Percentiles rank a stretch among this genome's conserved stretches.
Evolutionary conservation across 2,797 vertebrate genomes (phyloP).

Genomic region (Leuciscus waleckii): DNA sequence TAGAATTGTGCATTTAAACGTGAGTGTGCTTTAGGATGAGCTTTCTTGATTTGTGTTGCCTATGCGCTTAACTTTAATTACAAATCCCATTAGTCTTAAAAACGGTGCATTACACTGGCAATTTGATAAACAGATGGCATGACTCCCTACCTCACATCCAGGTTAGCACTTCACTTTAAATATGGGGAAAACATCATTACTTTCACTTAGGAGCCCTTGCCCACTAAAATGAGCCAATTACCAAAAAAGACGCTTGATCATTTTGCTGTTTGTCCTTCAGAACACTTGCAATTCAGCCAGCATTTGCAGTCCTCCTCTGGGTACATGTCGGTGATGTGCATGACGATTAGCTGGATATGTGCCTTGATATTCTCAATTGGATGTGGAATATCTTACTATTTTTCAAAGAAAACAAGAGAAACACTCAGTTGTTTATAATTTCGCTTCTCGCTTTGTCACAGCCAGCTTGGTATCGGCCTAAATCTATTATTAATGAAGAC

Average conservation of each 20-base stretch:
- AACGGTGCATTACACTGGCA: constrained; percentile 56
- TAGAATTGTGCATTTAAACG: constrained; percentile 55
- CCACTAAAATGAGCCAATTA: constrained; percentile 38
- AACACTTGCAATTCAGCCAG: neutral
- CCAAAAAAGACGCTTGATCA: constrained; percentile 41
- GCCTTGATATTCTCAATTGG: constrained; percentile 20
- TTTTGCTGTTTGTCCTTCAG: constrained; percentile 39
- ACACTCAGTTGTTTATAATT: neutral
- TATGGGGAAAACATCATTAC: constrained; percentile 51
- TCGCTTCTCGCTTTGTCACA: neutral
- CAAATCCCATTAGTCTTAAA: constrained; percentile 59
- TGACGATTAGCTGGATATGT: constrained; percentile 3
- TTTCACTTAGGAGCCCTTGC: constrained; percentile 43
- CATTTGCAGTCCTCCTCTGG: constrained; percentile 1
- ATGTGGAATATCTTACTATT: constrained; percentile 1
- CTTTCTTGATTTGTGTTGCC: constrained; percentile 49
- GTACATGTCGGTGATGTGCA: constrained; percentile 21
- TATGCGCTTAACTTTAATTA: constrained; percentile 54
- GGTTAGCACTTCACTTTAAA: constrained; percentile 28
- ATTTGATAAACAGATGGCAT: constrained; percentile 57
- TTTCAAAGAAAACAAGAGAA: constrained; percentile 8
- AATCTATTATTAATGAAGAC: constrained; percentile 31
- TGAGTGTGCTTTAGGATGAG: constrained; percentile 34
- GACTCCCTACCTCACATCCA: constrained; percentile 39
- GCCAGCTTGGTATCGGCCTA: neutral